Conservation (phyloP, 2,888 invertebrate species). For the Eupithecia subfuscata region DNA sequence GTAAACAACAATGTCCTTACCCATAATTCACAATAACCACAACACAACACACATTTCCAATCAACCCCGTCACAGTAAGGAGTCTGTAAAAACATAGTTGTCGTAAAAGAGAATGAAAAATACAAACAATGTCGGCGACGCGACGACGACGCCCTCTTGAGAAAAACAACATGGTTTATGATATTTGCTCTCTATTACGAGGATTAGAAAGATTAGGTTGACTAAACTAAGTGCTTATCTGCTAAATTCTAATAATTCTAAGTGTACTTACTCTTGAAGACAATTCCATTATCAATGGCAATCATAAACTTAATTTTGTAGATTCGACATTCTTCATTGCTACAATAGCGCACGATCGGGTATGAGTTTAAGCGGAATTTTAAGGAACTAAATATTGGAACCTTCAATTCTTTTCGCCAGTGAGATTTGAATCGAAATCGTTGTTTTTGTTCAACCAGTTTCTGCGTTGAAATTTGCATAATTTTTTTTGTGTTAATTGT, state of each 20-base stretch:
- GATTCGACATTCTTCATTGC: neutral
- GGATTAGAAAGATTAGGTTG: neutral
- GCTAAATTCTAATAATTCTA: neutral
- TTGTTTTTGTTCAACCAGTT: too few relatives aligned
- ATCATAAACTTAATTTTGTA: neutral
- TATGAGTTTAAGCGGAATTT: neutral
- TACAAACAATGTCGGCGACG: constrained; percentile 47
- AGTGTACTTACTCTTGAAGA: neutral
- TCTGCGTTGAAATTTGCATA: too few relatives aligned
- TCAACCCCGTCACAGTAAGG: constrained; percentile 44
- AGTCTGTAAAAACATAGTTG: constrained; percentile 53
- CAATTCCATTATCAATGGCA: neutral
- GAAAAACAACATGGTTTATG: constrained; percentile 50
- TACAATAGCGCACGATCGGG: neutral
- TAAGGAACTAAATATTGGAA: neutral
- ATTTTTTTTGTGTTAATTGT: too few relatives aligned
- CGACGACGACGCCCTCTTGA: constrained; percentile 49
- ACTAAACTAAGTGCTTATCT: neutral
- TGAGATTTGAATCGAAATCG: neutral
- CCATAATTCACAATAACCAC: constrained; percentile 17
- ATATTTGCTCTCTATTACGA: neutral
- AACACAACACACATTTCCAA: constrained; percentile 43
- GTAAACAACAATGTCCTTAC: neutral
- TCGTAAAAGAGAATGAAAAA: constrained; percentile 71
- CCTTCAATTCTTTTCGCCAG: neutral